These are phyloP conservation scores for Vanacampus margaritifer DNA, from an alignment of 2,113 vertebrate species.

Conservation along the genomic window DNA sequence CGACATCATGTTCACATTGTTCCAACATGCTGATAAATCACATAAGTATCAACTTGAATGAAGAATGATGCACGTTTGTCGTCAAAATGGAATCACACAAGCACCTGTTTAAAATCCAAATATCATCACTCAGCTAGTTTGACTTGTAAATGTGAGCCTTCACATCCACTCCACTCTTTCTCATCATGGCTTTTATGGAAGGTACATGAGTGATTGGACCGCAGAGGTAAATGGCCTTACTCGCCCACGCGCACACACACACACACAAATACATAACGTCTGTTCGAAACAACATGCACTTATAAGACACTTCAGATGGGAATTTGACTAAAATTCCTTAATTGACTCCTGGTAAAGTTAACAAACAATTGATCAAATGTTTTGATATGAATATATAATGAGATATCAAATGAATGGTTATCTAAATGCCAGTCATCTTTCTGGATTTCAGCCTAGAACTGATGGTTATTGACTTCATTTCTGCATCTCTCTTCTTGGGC, in stretches of 20 bases:
- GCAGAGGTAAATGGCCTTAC: constrained; percentile 47
- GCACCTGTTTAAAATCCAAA: constrained; percentile 15
- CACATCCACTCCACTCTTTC: constrained; percentile 19
- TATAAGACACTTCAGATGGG: not conserved
- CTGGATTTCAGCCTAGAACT: not conserved
- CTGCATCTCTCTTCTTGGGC: constrained; percentile 8
- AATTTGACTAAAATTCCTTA: not conserved
- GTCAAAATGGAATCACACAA: constrained; percentile 1
- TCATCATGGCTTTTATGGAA: constrained; percentile 15
- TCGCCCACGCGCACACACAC: constrained; percentile 39
- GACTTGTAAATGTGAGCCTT: constrained; percentile 43
- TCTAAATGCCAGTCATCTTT: not conserved
- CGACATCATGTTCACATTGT: constrained; percentile 48
- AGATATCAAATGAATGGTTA: not conserved
- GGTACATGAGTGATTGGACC: constrained; percentile 46
- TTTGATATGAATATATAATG: not conserved
- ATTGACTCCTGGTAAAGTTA: not conserved
- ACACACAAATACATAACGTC: not conserved
- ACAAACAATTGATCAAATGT: too few species aligned
- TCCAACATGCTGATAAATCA: constrained; percentile 41
- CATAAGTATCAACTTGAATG: constrained; percentile 1
- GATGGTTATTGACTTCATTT: not conserved
- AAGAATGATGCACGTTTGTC: not conserved
- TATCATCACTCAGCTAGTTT: constrained; percentile 30
- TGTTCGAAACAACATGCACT: not conserved